A percentile compares a stretch with the other conserved stretches of the same genome.
These are phyloP conservation scores for Jacana jacana DNA, from an alignment of 2,113 vertebrate genomes.

Conservation along the genomic window DNA sequence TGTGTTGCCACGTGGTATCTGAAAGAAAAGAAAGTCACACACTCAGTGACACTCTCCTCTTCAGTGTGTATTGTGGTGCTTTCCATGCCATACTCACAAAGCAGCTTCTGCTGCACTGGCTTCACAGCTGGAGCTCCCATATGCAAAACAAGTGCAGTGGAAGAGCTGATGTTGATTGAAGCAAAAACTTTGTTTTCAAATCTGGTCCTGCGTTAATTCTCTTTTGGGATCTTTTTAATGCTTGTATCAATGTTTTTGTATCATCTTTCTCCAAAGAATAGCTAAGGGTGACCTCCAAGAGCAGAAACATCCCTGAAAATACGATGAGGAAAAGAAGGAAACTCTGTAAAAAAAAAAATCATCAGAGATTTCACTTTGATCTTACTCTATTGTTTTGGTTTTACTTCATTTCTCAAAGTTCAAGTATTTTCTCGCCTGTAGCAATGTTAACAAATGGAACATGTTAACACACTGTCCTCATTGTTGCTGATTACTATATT, in stretches of 20 bases:
- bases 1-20: neutral
- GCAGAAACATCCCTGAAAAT: neutral
- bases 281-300: neutral
- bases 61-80: neutral
- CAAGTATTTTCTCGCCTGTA: slow-evolving; percentile 41
- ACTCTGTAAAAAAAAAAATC: neutral
- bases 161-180: neutral
- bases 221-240: neutral
- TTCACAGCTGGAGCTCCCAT: neutral
- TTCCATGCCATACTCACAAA: neutral
- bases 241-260: neutral
- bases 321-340: neutral
- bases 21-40: neutral
- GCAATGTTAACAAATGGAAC: slow-evolving; percentile 2
- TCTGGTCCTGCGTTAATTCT: neutral
- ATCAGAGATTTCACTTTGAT: slow-evolving; percentile 33
- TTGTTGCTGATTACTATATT: slow-evolving; percentile 24
- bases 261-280: neutral
- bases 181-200: neutral
- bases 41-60: accelerated
- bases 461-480: neutral
- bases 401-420: slow-evolving; percentile 33
- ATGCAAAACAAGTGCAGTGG: neutral
- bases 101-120: neutral
- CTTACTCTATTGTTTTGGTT: slow-evolving; percentile 42